Percentiles rank a stretch among this genome's conserved stretches.
Conservation (phyloP, 2,797 vertebrate species). For the Antennarius maculatus region DNA sequence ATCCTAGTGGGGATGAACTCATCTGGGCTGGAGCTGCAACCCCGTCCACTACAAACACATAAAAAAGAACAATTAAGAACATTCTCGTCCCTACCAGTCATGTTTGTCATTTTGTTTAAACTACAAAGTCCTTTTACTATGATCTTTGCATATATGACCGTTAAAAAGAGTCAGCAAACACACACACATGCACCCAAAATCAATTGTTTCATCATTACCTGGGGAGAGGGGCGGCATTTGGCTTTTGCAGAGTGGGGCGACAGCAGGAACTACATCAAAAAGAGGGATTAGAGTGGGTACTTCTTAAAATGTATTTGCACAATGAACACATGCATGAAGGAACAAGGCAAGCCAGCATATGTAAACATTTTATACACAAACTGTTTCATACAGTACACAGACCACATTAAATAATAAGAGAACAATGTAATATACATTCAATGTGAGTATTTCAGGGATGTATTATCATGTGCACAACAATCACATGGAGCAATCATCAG, state of each 20-base stretch:
- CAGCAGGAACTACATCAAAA: constrained; percentile 61
- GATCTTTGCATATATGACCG: neutral
- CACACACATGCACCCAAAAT: neutral
- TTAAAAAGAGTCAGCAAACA: neutral
- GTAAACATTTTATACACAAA: neutral
- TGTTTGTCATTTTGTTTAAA: neutral
- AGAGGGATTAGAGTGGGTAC: constrained; percentile 5
- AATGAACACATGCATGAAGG: neutral
- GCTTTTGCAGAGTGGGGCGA: constrained; percentile 28
- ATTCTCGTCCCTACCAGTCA: neutral
- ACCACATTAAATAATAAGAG: neutral
- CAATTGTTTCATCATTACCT: constrained; percentile 54
- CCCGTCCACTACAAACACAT: constrained; percentile 61
- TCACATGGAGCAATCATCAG: too few species aligned
- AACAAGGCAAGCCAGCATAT: neutral
- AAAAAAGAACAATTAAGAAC: neutral
- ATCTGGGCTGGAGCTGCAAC: constrained; percentile 66
- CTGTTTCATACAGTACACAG: neutral
- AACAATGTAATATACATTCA: too few species aligned
- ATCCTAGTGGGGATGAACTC: constrained; percentile 69
- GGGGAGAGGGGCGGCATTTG: constrained; percentile 68
- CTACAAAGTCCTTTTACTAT: neutral
- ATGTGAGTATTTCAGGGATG: too few species aligned
- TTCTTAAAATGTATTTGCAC: neutral
- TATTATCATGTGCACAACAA: too few species aligned